phyloP scores from a whole-genome alignment of 1,140 invertebrate genomes.

The Tetragnatha versicolor region DNA sequence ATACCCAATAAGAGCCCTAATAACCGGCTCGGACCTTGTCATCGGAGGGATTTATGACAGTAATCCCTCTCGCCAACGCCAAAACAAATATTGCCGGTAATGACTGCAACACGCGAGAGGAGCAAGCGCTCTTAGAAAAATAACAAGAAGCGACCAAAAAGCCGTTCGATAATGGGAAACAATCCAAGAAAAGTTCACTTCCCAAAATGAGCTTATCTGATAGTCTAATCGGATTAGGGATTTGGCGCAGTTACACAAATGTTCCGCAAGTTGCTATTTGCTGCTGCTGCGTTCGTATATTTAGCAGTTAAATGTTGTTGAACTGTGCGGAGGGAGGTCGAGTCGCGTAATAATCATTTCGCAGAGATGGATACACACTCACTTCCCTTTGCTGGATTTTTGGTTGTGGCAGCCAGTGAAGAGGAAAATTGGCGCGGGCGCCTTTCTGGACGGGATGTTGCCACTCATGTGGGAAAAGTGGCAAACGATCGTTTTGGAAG shows the following conservation, averaged over 20 bases:
- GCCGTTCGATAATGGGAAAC: conserved; percentile 21
- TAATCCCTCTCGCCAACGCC: no score
- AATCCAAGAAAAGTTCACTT: background rate
- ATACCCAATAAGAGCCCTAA: no score
- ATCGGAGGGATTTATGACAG: no score
- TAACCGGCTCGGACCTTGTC: no score
- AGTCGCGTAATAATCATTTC: conserved; percentile 23
- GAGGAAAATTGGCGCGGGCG: conserved; percentile 30
- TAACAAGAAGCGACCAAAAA: conserved; percentile 12
- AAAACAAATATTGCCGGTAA: conserved; percentile 7
- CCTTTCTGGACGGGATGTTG: background rate
- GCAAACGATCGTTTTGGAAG: background rate
- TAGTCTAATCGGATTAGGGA: conserved; percentile 32
- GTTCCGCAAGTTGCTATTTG: conserved; percentile 7
- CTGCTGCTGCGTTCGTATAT: background rate
- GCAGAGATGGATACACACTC: no score
- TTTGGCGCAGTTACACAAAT: conserved; percentile 31
- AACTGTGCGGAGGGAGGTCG: conserved; percentile 35
- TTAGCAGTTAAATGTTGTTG: conserved; percentile 22
- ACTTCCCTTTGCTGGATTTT: conserved; percentile 17
- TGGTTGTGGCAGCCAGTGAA: conserved; percentile 27
- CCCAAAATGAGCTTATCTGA: conserved; percentile 15
- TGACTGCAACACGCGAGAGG: background rate
- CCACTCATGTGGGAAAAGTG: conserved; percentile 12
- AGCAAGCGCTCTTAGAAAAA: background rate